Percentiles rank a stretch among this genome's conserved stretches.
Conservation (phyloP, 2,888 invertebrate species). For the Euzetes globulus region DNA sequence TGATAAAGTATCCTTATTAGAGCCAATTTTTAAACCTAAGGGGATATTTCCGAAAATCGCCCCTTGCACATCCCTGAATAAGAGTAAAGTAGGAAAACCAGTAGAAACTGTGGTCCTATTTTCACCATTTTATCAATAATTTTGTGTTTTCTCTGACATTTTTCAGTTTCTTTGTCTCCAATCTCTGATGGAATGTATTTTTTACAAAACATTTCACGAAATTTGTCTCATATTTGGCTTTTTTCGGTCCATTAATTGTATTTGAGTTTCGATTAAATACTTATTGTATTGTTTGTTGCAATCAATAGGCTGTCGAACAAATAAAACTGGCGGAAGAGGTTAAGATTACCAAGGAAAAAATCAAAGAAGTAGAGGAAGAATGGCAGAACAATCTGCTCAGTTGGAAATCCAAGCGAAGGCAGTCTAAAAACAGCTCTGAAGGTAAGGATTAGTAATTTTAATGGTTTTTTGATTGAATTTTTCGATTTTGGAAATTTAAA, state of each 20-base stretch:
- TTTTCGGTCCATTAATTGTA: neutral
- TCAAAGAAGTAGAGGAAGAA: constrained; percentile 43
- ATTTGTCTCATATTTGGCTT: neutral
- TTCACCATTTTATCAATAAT: no score
- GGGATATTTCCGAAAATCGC: no score
- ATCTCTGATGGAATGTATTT: no score
- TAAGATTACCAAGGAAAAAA: constrained; percentile 42
- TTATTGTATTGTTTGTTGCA: neutral
- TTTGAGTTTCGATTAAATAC: constrained; percentile 8
- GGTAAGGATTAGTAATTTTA: neutral
- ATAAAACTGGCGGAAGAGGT: constrained; percentile 42
- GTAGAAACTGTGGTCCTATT: no score
- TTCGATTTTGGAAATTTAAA: neutral
- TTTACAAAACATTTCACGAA: neutral
- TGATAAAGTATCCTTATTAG: no score
- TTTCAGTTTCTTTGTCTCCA: no score
- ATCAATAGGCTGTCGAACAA: constrained; percentile 42
- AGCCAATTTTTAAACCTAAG: no score
- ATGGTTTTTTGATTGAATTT: neutral
- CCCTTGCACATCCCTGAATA: no score
- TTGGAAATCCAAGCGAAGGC: constrained; percentile 86
- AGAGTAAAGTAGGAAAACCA: no score
- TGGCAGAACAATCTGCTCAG: constrained; percentile 71
- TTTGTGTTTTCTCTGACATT: no score
- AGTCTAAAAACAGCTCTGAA: constrained; percentile 52